These are phyloP conservation scores for Criorhina ranunculi DNA, from an alignment of 2,888 invertebrate genomes.

Conservation along the genomic window DNA sequence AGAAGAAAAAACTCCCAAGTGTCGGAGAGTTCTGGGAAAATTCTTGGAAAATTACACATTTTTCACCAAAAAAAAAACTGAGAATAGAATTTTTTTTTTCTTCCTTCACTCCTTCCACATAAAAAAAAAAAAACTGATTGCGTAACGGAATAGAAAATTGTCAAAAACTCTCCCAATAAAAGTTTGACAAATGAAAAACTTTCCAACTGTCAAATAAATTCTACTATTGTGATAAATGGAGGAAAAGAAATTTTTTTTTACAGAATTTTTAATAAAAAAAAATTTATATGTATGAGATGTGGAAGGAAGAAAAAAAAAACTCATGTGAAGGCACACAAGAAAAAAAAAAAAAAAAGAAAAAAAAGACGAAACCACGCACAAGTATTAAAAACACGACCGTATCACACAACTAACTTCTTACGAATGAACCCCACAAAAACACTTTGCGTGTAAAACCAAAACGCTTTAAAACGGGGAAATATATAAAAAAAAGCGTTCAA, in stretches of 20 bases:
- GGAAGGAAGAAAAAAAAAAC: constrained; percentile 1
- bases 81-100: background rate
- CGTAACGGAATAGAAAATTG: constrained; percentile 35
- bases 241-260: constrained; percentile 1
- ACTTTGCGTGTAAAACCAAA: constrained; percentile 81
- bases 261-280: background rate
- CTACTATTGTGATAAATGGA: background rate
- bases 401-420: constrained; percentile 81
- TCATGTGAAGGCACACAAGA: too few species aligned
- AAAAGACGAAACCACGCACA: constrained; percentile 64
- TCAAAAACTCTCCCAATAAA: constrained; percentile 3
- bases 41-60: constrained; percentile 21
- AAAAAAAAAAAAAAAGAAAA: constrained; percentile 5
- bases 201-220: background rate
- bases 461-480: constrained; percentile 77
- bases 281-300: too few species aligned
- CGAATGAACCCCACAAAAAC: constrained; percentile 83
- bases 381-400: constrained; percentile 80
- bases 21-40: constrained; percentile 21
- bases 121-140: constrained; percentile 55
- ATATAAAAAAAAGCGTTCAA: constrained; percentile 42
- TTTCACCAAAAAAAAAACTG: constrained; percentile 3
- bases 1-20: constrained; percentile 25
- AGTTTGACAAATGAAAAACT: background rate
- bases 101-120: too few species aligned